Conservation (phyloP, 1,140 invertebrate species). For the Drosophila bipectinata region DNA sequence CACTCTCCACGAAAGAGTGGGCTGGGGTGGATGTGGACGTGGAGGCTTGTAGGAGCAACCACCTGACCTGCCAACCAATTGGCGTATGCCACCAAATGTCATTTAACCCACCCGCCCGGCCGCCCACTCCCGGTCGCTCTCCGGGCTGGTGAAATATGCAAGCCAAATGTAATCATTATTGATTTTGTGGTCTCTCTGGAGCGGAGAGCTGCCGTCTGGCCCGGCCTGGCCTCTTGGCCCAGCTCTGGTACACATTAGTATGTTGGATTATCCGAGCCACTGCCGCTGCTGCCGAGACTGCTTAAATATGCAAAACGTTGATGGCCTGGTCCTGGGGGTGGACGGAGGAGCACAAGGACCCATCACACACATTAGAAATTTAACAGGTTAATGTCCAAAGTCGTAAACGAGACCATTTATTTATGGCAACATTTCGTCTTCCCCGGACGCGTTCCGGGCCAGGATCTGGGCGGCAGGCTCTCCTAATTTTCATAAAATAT, state of each 20-base stretch:
- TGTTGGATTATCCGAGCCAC: constrained; percentile 72
- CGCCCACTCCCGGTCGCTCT: constrained; percentile 11
- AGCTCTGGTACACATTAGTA: constrained; percentile 67
- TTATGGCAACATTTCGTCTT: constrained; percentile 70
- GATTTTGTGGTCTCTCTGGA: constrained; percentile 73
- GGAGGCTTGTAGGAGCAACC: constrained; percentile 37
- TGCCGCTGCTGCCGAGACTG: constrained; percentile 61
- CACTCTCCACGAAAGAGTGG: constrained; percentile 38
- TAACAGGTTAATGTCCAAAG: constrained; percentile 83
- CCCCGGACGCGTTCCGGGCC: constrained; percentile 1
- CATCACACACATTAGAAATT: constrained; percentile 77
- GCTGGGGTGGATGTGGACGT: constrained; percentile 6
- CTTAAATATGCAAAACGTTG: constrained; percentile 80
- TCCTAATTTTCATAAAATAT: constrained; percentile 76
- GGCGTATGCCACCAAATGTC: constrained; percentile 66
- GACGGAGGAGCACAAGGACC: constrained; percentile 50
- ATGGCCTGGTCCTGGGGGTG: constrained; percentile 50
- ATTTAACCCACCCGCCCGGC: constrained; percentile 54
- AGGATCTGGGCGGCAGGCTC: constrained; percentile 15
- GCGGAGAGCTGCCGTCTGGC: constrained; percentile 6
- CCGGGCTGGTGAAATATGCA: constrained; percentile 75
- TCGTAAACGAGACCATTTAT: constrained; percentile 83
- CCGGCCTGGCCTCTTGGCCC: background rate
- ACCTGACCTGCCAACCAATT: constrained; percentile 71
- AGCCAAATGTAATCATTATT: constrained; percentile 82